Percentiles rank a stretch among this genome's conserved stretches.
Conservation (phyloP, 2,888 invertebrate species). For the Sinopyrophorus schimmeli region DNA sequence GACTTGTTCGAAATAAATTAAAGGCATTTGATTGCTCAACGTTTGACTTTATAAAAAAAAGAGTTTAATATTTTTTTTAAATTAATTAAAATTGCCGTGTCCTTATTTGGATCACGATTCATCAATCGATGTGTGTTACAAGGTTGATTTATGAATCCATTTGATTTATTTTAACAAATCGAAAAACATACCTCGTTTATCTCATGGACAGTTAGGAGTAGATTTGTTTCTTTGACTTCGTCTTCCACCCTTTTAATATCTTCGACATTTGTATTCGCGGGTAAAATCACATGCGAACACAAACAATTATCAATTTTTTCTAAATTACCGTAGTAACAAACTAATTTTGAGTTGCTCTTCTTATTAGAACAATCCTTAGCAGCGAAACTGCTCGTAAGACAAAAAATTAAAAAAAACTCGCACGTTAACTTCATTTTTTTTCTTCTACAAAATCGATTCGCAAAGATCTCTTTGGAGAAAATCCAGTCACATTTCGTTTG, state of each 20-base stretch:
- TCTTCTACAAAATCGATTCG: constrained; percentile 2
- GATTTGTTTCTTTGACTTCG: constrained; percentile 57
- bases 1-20: no score
- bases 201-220: constrained; percentile 60
- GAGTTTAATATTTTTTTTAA: no score
- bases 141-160: background rate
- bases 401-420: constrained; percentile 22
- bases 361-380: constrained; percentile 44
- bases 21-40: no score
- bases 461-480: no score
- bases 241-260: constrained; percentile 58
- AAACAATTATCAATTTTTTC: constrained; percentile 47
- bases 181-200: constrained; percentile 62
- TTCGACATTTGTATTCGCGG: constrained; percentile 45
- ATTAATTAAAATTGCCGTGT: no score
- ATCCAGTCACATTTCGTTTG: no score
- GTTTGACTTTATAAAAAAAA: no score
- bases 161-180: background rate
- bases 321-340: constrained; percentile 51
- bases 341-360: constrained; percentile 47
- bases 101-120: no score
- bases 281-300: constrained; percentile 51
- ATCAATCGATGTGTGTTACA: no score
- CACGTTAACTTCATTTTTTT: constrained; percentile 15
- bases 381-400: no score